Base-by-base conservation (phyloP, 1,140 invertebrate species). In the Homalodisca vitripennis region DNA sequence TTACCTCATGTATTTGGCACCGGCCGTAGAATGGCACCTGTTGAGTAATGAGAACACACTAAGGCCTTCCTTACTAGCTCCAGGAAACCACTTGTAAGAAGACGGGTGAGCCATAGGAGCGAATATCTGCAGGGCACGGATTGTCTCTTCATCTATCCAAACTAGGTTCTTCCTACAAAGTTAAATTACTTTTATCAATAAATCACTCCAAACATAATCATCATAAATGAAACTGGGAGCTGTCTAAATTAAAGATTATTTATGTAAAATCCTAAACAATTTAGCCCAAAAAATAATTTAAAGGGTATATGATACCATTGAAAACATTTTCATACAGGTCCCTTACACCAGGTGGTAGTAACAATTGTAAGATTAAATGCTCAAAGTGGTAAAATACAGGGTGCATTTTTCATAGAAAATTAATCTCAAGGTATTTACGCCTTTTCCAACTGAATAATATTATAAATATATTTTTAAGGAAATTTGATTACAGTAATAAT, bases 91-190 rank as follows among this genome's bases (percentile, higher is more conserved):
- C 78, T 92, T 93, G 74, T 88, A 91, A 22, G 84, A 83, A 70
- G 90, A 90, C 6, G 92, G 91, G 78, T 94, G 92, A n/a, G 85
- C 80, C 48, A 86, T 83, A 26, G 84, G 81, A 51, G 85, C 85
- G 75, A 94, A 91, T 53, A 95, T 89, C 80, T 93, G 88, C 12
- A 95, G 77, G 14, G 87, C 86, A 68, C 84, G 84, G 75, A 87
- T 92, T 1, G 88, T 88, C 72, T 88, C 86, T 48, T 87, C 83
- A 78, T 93, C 90, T 12, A 94, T 82, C 72, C 85, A 85, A 26
- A 94, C 84, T 72, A 89, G 82, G 74, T 91, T 84, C 53, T 84
- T 78, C 73, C 89, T 91, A 72, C 12, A 81, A 79, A 71, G 29
- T 71, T 65, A 77, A n/a, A n/a, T n/a, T n/a, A n/a, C n/a, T n/a